Base-by-base conservation (phyloP, 2,888 invertebrate species). In the Limnephilus rhombicus region DNA sequence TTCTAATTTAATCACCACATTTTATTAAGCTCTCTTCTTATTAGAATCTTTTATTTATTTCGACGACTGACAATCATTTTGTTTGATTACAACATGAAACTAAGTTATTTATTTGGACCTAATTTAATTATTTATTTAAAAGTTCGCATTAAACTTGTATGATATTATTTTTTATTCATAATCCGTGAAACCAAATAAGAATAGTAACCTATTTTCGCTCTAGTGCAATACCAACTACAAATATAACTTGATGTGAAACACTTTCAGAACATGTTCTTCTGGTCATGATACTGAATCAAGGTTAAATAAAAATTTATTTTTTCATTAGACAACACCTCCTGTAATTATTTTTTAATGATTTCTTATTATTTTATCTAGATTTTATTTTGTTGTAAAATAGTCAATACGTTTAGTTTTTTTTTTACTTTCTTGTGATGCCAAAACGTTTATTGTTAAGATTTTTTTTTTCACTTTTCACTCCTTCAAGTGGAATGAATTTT, bases 371-470 rank as follows among this genome's bases (percentile, higher is more conserved):
- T 83, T 85, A 85, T 45, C 11, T 81, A 41, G n/a, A 68, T 80
- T 81, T 53, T 87, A 88, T 91, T 91, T 90, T 85, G n/a, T 80
- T 83, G 53, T 82, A 31, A 68, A 86, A 86, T 92, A 93, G 92
- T 93, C 93, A 93, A 80, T 93, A 92, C 91, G 83, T 90, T 92
- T 89, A 91, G 90, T 90, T 92, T 82, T 92, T 91, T 45, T 92
- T 81, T 49, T 1, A 86, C 90, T 93, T 90, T 91, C 87, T 87
- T 87, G 91, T 83, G 93, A 92, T 93, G 93, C 93, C 93, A 93
- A 92, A 93, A 89, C 91, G 45, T 93, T 92, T 92, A 91, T 89
- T 90, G 83, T 92, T 92, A 92, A 92, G 91, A 91, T 91, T 80
- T 90, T 80, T 91, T 92, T 83, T 90, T 80, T 37, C 81, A n/a